Conservation (phyloP, 2,797 vertebrate species). For the Molossus alvarezi region DNA sequence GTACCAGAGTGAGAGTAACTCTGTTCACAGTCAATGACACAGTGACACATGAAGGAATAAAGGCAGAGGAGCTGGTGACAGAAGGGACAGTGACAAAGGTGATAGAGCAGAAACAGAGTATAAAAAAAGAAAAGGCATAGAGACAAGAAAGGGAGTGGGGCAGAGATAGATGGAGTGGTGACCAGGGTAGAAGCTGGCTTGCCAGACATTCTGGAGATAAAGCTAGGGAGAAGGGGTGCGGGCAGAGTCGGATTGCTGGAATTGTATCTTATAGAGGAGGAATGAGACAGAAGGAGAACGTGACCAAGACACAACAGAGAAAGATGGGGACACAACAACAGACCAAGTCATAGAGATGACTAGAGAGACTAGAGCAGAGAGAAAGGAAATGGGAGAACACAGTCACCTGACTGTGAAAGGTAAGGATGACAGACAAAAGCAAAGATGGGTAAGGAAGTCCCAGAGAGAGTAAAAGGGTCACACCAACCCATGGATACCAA, state of each 20-base stretch:
- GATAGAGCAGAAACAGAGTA: background rate
- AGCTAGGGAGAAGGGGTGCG: fast-evolving
- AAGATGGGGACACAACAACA: background rate
- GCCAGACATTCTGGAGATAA: background rate
- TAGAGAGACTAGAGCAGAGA: background rate
- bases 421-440: background rate
- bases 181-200: background rate
- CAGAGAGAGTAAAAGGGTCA: background rate
- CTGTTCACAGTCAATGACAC: background rate
- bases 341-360: background rate
- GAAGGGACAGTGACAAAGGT: background rate
- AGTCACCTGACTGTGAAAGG: background rate
- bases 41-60: background rate
- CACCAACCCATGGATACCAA: background rate
- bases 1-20: background rate
- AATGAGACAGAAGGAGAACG: background rate
- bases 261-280: background rate
- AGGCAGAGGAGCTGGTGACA: background rate
- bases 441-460: background rate
- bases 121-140: background rate
- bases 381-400: background rate
- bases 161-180: background rate
- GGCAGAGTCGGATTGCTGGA: background rate
- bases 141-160: background rate
- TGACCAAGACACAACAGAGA: background rate